These are phyloP conservation scores for Palloptera scutellata DNA, from an alignment of 2,888 invertebrate genomes.

Conservation along the genomic window DNA sequence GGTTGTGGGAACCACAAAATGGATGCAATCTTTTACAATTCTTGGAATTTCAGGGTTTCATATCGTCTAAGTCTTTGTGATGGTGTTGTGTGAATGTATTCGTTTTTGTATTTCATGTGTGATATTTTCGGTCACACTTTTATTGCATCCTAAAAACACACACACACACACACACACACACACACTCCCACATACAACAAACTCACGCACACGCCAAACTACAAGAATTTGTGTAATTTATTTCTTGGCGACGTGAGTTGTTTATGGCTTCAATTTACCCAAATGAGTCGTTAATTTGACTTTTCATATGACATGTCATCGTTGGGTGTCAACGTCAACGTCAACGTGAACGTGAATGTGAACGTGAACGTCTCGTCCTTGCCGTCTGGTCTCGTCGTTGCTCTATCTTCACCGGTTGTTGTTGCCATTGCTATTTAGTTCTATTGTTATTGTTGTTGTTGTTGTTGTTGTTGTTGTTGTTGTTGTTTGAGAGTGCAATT, in stretches of 20 bases:
- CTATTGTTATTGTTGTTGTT: background rate
- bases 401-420: too few species aligned
- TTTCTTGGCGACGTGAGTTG: constrained; percentile 42
- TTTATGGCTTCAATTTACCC: constrained; percentile 58
- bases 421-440: background rate
- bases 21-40: too few species aligned
- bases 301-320: constrained; percentile 35
- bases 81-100: too few species aligned
- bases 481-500: constrained; percentile 43
- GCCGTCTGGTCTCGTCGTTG: too few species aligned
- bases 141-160: constrained; percentile 10
- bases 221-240: constrained; percentile 36
- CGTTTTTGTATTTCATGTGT: background rate
- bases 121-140: background rate
- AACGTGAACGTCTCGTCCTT: background rate
- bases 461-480: background rate
- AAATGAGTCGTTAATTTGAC: constrained; percentile 59
- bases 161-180: background rate
- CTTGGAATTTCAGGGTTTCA: too few species aligned
- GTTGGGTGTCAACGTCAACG: background rate
- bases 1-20: too few species aligned
- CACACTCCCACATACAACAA: background rate
- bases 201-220: too few species aligned
- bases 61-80: too few species aligned
- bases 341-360: background rate